Conservation (phyloP, 2,113 vertebrate genomes). For the Tragelaphus strepsiceros region DNA sequence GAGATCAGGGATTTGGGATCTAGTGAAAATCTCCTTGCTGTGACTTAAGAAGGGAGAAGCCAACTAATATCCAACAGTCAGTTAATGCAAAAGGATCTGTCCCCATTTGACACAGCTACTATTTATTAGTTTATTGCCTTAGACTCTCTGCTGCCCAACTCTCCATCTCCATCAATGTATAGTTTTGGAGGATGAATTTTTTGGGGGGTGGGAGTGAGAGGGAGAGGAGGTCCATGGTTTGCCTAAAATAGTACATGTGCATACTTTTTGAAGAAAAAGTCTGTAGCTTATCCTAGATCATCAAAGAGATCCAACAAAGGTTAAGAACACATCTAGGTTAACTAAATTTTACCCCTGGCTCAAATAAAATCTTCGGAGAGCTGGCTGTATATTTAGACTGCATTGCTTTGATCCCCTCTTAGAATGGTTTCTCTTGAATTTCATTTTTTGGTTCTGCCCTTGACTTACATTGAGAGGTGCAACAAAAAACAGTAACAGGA, state of each 20-base stretch:
- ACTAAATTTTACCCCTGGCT: not conserved
- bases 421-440: conserved; percentile 18
- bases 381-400: not conserved
- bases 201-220: accelerated
- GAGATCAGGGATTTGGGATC: not conserved
- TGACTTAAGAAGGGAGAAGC: not conserved
- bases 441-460: not conserved
- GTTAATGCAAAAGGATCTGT: not conserved
- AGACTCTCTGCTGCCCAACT: not conserved
- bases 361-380: not conserved
- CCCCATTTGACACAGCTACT: not conserved
- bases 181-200: not conserved
- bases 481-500: not conserved
- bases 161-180: not conserved
- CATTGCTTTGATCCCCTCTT: not conserved
- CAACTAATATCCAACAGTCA: not conserved
- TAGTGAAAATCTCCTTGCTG: not conserved
- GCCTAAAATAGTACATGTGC: not conserved
- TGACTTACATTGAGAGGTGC: not conserved
- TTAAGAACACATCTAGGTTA: not conserved
- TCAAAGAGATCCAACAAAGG: not conserved
- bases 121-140: not conserved
- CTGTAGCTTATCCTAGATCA: not conserved
- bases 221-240: not conserved
- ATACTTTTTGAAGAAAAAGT: not conserved